phyloP scores from a whole-genome alignment of 2,113 vertebrate species.

The Hiodon tergisus region DNA sequence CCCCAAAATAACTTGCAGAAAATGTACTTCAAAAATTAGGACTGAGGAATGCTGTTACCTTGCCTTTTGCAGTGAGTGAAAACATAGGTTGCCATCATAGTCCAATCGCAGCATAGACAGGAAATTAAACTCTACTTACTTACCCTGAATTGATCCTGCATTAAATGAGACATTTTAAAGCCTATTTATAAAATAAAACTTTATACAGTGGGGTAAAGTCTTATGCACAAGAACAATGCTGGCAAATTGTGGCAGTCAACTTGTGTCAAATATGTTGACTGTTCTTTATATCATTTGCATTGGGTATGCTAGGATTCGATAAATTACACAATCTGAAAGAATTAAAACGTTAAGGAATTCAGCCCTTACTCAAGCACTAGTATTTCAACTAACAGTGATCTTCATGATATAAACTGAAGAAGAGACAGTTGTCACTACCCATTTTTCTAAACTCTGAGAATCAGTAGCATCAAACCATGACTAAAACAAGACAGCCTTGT shows the following conservation, averaged over 20 bases:
- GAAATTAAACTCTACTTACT: slow-evolving; percentile 9
- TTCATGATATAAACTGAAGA: too few relatives aligned
- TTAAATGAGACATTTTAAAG: background rate
- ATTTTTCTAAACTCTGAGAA: background rate
- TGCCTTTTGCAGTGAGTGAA: slow-evolving; percentile 31
- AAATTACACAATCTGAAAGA: too few relatives aligned
- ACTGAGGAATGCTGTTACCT: slow-evolving; percentile 21
- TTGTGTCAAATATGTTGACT: too few relatives aligned
- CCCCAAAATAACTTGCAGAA: slow-evolving; percentile 45
- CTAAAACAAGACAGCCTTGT: slow-evolving; percentile 18
- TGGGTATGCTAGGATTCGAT: too few relatives aligned
- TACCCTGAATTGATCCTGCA: background rate
- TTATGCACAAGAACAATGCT: too few relatives aligned
- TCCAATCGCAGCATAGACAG: slow-evolving; percentile 15
- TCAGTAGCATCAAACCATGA: background rate
- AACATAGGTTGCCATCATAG: slow-evolving; percentile 41
- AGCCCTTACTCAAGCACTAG: too few relatives aligned
- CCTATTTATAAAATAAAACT: too few relatives aligned
- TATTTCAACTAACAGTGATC: too few relatives aligned
- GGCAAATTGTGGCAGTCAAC: too few relatives aligned
- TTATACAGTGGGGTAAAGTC: too few relatives aligned
- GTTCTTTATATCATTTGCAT: too few relatives aligned
- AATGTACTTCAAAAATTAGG: slow-evolving; percentile 20
- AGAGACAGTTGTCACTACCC: background rate
- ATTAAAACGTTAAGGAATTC: too few relatives aligned